Conservation (phyloP, 1,140 invertebrate genomes). For the Penaeus vannamei region DNA sequence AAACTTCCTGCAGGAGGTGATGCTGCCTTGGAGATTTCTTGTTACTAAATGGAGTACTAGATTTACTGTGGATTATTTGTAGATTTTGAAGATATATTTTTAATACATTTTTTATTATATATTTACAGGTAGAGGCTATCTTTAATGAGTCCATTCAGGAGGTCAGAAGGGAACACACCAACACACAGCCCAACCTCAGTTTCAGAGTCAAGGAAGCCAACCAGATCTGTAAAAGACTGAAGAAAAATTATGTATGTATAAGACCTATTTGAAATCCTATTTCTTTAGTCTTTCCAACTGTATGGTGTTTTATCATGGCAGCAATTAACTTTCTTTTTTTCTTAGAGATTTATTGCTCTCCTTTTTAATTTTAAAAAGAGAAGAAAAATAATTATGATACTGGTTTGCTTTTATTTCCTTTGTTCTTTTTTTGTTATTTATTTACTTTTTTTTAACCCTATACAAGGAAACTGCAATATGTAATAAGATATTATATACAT, state of each 20-base stretch:
- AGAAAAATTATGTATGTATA: constrained; percentile 10
- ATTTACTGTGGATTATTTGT: too few species aligned
- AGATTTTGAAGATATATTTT: too few species aligned
- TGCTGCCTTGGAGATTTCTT: background rate
- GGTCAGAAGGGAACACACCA: constrained; percentile 26
- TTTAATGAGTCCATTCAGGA: constrained; percentile 56
- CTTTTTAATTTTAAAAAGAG: too few species aligned
- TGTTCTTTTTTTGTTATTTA: constrained; percentile 19
- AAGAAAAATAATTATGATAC: background rate
- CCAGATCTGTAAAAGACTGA: constrained; percentile 47
- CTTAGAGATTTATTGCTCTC: too few species aligned
- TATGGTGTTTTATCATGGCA: too few species aligned
- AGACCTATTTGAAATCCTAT: background rate
- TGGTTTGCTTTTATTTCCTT: constrained; percentile 7
- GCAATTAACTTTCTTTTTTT: too few species aligned
- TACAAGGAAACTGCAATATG: background rate
- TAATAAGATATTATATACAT: background rate
- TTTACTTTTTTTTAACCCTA: background rate
- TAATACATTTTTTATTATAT: background rate
- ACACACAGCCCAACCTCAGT: constrained; percentile 22
- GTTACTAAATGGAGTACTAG: background rate
- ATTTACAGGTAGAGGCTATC: constrained; percentile 43
- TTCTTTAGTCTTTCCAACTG: background rate
- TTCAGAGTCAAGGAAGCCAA: constrained; percentile 56
- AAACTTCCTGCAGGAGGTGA: constrained; percentile 47